Evolutionary conservation across 2,888 invertebrate species (phyloP), one percentile per base, ranked within the genome.

Genomic region (Caenorhabditis panamensis): DNA sequence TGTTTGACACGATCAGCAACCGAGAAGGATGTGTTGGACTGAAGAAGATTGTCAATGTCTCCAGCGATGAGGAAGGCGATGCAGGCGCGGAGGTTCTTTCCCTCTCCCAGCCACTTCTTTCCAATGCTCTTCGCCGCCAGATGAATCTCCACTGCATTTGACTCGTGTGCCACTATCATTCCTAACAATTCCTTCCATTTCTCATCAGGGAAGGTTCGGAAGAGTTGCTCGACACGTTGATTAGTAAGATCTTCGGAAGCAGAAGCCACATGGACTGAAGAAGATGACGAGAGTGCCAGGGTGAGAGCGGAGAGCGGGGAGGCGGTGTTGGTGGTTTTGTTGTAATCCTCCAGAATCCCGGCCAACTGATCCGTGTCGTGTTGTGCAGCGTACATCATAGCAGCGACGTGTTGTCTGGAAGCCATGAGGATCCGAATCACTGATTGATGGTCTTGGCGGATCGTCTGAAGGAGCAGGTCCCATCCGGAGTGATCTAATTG

Each of bases 131-230:
- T 41, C 9, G 16, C 41, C 5, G 41, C 56, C 20, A 58, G 22
- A 9, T 24, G 26, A 2, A 69, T 28, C 13, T 64, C 53, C 9
- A n/a, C 41, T 2, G 18, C n/a, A 31, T 37, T 41, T 8, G 51
- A 5, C 53, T 66, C 59, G 11, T 66, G 66, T 24, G 71, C 58
- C 22, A 78, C 37, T 2, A 79, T 54, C 26, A 72, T 47, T 20
- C 78, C 78, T 6, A 79, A 49, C 28, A 79, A 24, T 20, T 56
- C 66, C 51, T 22, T 47, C 78, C 78, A 79, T 44, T 79, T 79
- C 18, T 67, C 53, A 31, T 72, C 78, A 13, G 78, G 78, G 28
- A 72, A 79, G 1, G 59, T 36, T 1, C 56, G 6, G 18, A 66
- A 9, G n/a, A 72, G 47, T 9, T 11, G 3, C 4, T 53, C 37